phyloP scores from a whole-genome alignment of 2,797 vertebrate genomes.

The Aulostomus chinensis region DNA sequence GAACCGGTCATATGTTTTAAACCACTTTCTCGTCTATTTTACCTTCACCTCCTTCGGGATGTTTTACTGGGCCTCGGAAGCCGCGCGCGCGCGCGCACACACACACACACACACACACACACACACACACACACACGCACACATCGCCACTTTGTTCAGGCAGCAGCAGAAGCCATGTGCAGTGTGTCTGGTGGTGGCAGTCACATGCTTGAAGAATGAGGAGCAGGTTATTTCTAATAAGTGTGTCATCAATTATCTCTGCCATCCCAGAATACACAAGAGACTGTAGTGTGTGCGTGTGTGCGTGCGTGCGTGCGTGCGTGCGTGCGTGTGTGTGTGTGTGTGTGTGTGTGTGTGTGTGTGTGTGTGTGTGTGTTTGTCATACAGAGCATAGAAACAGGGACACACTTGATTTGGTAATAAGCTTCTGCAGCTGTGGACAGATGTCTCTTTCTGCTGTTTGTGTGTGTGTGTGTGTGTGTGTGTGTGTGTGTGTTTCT shows the following conservation, averaged over 20 bases:
- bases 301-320: no score
- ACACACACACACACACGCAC: no score
- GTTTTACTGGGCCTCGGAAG: slow-evolving; percentile 5
- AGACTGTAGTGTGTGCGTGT: not conserved
- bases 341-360: not conserved
- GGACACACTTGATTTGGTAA: slow-evolving; percentile 27
- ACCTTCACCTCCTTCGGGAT: not conserved
- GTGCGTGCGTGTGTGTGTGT: not conserved
- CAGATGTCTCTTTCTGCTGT: slow-evolving; percentile 38
- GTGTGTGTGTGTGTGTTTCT: not conserved
- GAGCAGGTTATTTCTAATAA: slow-evolving; percentile 59
- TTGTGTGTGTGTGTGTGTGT: slow-evolving; percentile 7
- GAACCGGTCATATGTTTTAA: no score
- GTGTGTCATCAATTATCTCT: slow-evolving; percentile 68
- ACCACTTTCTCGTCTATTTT: no score
- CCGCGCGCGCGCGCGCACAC: no score
- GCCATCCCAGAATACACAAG: slow-evolving; percentile 25
- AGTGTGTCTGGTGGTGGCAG: slow-evolving; percentile 52
- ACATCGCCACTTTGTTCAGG: slow-evolving; percentile 49
- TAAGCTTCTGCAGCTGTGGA: slow-evolving; percentile 45
- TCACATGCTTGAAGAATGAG: slow-evolving; percentile 67
- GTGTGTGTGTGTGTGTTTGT: not conserved
- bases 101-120: no score
- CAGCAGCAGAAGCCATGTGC: slow-evolving; percentile 35
- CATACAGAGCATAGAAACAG: no score